Evolutionary conservation across 2,797 vertebrate genomes (phyloP).

Genomic region (Harpagifer antarcticus): DNA sequence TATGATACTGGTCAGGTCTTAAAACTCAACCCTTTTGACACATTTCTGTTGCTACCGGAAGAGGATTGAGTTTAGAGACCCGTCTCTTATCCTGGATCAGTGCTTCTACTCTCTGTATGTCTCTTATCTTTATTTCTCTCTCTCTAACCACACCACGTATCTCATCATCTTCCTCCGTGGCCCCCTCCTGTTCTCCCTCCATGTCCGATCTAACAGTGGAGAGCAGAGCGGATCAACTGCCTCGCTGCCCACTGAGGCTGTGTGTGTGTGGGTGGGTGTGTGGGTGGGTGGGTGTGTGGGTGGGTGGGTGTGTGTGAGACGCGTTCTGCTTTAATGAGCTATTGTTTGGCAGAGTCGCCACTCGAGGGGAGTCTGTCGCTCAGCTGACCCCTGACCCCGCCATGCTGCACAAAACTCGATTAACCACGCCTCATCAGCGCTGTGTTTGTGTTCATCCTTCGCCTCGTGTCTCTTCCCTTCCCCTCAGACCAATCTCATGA

Average conservation of each 20-base stretch:
- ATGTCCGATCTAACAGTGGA: conserved; percentile 45
- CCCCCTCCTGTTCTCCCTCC: conserved; percentile 15
- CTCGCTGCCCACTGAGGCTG: conserved; percentile 53
- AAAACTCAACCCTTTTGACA: no score
- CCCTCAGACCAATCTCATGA: conserved; percentile 5
- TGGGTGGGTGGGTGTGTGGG: conserved; percentile 41
- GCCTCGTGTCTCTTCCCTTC: conserved; percentile 5
- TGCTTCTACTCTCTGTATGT: neutral
- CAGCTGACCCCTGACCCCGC: conserved; percentile 72
- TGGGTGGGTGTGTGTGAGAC: conserved; percentile 46
- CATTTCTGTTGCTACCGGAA: neutral
- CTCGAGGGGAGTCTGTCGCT: conserved; percentile 70
- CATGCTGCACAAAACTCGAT: conserved; percentile 73
- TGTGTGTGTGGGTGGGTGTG: conserved; percentile 5
- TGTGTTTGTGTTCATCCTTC: neutral
- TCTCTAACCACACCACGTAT: neutral
- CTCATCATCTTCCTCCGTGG: conserved; percentile 1
- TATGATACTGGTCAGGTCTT: no score
- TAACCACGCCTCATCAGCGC: conserved; percentile 58
- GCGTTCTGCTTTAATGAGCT: conserved; percentile 78
- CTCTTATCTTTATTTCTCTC: neutral
- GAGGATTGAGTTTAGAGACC: neutral
- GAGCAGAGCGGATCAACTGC: conserved; percentile 59
- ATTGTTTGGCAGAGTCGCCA: conserved; percentile 74
- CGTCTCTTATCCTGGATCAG: neutral